Conservation (phyloP, 2,797 vertebrate species). For the Gallinago stenura region DNA sequence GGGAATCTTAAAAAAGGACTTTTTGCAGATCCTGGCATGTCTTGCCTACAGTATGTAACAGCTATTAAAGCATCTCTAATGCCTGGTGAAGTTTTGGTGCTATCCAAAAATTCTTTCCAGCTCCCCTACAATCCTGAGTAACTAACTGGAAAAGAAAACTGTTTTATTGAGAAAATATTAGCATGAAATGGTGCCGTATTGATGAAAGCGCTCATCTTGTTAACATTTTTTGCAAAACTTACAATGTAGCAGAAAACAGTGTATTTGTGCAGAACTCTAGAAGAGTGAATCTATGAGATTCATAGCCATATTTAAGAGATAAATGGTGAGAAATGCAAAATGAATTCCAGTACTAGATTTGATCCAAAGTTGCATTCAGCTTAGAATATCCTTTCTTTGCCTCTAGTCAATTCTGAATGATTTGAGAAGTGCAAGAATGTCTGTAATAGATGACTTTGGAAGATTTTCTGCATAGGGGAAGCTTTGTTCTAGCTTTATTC, state of each 20-base stretch:
- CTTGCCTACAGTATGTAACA: background rate
- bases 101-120: background rate
- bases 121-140: background rate
- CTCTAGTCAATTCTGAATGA: background rate
- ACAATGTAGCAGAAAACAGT: background rate
- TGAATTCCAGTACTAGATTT: background rate
- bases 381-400: background rate
- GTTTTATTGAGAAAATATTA: conserved; percentile 1
- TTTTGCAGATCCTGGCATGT: background rate
- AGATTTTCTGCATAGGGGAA: background rate
- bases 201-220: background rate
- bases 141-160: background rate
- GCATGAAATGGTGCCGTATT: conserved; percentile 23
- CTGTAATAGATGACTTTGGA: background rate
- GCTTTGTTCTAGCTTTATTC: background rate
- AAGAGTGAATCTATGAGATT: background rate
- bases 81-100: background rate
- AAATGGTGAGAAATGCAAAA: background rate
- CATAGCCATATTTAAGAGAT: background rate
- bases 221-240: background rate
- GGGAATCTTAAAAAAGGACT: background rate
- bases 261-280: background rate
- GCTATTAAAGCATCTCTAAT: background rate
- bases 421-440: background rate
- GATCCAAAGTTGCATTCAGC: background rate